Evolutionary conservation across 2,797 vertebrate species (phyloP).

Genomic region (Dicrostonyx torquatus): DNA sequence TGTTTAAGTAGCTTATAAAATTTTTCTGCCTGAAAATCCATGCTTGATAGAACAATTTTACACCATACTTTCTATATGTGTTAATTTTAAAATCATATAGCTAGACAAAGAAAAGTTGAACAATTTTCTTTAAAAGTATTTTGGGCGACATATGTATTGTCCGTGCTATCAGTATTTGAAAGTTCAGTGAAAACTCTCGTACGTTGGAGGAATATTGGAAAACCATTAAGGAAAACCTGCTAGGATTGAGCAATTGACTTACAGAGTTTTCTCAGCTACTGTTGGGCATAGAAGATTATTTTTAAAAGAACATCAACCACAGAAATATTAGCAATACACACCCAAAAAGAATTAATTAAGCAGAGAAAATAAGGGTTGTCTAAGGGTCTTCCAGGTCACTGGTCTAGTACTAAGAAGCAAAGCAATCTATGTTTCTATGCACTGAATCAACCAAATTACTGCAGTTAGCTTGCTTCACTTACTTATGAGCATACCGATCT

Average conservation of each 20-base stretch:
- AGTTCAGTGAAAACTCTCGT: background rate
- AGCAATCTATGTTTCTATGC: background rate
- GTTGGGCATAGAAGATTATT: background rate
- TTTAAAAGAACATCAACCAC: background rate
- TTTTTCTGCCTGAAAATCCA: background rate
- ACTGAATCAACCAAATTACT: background rate
- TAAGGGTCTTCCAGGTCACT: background rate
- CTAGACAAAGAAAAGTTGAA: background rate
- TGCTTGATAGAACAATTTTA: background rate
- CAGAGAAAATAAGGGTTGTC: background rate
- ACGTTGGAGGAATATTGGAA: background rate
- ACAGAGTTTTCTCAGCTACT: background rate
- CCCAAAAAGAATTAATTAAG: background rate
- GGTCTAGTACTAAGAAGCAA: background rate
- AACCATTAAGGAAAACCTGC: background rate
- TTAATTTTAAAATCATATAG: slow-evolving; percentile 14
- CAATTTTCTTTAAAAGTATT: background rate
- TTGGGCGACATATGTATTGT: background rate
- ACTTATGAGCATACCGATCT: background rate
- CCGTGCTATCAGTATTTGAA: background rate
- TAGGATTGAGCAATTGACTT: background rate
- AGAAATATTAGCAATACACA: background rate
- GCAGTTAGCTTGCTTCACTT: background rate
- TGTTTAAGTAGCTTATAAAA: background rate
- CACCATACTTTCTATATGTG: background rate